These are phyloP conservation scores for Parambassis ranga DNA, from an alignment of 2,797 vertebrate genomes.

Conservation along the genomic window DNA sequence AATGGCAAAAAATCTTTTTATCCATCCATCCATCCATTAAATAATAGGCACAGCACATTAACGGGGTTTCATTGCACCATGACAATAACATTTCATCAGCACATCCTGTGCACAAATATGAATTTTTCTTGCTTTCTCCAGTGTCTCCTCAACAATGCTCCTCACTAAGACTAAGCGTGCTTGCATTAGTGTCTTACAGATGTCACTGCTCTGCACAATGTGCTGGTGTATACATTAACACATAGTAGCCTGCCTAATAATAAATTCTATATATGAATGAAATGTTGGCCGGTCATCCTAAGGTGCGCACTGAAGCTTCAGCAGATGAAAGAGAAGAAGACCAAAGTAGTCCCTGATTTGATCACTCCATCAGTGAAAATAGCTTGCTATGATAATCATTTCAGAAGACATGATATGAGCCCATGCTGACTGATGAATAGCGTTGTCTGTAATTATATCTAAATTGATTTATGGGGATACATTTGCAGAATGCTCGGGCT, in stretches of 20 bases:
- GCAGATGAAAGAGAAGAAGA: constrained; percentile 36
- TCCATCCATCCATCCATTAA: no score
- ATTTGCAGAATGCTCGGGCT: constrained; percentile 61
- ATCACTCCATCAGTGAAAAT: constrained; percentile 62
- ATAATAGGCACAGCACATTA: no score
- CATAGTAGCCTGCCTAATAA: neutral
- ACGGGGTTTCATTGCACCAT: no score
- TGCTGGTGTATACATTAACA: constrained; percentile 14
- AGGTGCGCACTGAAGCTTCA: neutral
- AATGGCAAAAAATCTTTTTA: no score
- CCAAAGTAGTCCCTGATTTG: constrained; percentile 31
- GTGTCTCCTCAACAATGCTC: no score
- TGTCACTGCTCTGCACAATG: neutral
- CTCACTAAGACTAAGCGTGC: neutral
- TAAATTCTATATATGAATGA: constrained; percentile 5
- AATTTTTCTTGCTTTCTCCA: no score
- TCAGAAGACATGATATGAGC: constrained; percentile 60
- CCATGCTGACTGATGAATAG: constrained; percentile 63
- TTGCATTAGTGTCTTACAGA: neutral
- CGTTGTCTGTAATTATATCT: constrained; percentile 75
- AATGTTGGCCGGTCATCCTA: neutral
- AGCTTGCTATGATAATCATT: constrained; percentile 71
- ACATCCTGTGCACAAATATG: no score
- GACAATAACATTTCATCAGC: no score
- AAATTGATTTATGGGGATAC: constrained; percentile 75